Base-by-base conservation (phyloP, 2,888 invertebrate species). In the Morpho achilles region DNA sequence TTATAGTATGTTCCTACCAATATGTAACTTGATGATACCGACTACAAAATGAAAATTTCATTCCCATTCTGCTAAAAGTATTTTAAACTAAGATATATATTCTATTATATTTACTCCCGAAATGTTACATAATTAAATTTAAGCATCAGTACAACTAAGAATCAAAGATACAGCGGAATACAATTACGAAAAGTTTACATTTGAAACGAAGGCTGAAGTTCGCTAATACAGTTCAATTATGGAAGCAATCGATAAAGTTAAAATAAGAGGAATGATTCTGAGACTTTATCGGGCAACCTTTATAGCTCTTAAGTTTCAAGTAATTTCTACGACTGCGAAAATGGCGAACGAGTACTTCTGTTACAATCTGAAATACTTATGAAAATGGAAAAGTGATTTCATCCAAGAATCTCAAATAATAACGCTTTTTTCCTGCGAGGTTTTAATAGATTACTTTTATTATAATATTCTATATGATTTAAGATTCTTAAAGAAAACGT, bases 241-340 rank as follows among this genome's bases (percentile, higher is more conserved):
- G 45, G 57, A 54, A 59, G 43, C 59, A 57, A 62, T 62, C 62
- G 59, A 62, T 62, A 52, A 58, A 59, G 56, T 54, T 59, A 52
- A 62, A 60, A 57, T 54, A 54, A 57, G 58, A 58, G 51, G 50
- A 61, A 50, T 48, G 54, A 44, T 32, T 54, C 54, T 49, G 59
- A 56, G 41, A 48, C 54, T 52, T 52, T 52, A 58, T 55, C 53
- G 46, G 50, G 53, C 50, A 58, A 61, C 52, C 52, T 55, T 53
- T 59, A 59, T 52, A 56, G 55, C 55, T 55, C 55, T 55, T 55
- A 55, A 55, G 55, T 55, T 55, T 55, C 55, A 55, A 55, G 55
- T 55, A 55, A 55, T 55, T 55, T 50, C 49, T 44, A 55, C 50
- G 55, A 49, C 43, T 43, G 55, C 49, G 55, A 55, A 55, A 50